Evolutionary conservation across 2,888 invertebrate species (phyloP).

Genomic region (Agrochola lychnidis): DNA sequence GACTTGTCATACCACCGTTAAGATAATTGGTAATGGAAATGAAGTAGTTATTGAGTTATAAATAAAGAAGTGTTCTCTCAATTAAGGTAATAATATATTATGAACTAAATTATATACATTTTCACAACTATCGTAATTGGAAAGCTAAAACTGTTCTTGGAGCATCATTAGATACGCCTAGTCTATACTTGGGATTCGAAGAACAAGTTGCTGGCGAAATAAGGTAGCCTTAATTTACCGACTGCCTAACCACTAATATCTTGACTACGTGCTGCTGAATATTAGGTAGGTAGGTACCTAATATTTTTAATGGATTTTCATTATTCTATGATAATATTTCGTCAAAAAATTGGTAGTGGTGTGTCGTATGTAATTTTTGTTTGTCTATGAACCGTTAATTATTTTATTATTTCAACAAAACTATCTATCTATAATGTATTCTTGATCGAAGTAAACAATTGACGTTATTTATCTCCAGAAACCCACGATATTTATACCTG

Average conservation of each 20-base stretch:
- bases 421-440: neutral
- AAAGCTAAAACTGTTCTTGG: constrained; percentile 53
- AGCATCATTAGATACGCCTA: constrained; percentile 39
- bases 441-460: neutral
- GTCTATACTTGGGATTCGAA: constrained; percentile 34
- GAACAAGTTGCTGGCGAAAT: constrained; percentile 39
- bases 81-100: constrained; percentile 56
- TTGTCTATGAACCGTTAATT: neutral
- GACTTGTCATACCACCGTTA: constrained; percentile 68
- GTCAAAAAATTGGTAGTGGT: neutral
- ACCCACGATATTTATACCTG: neutral
- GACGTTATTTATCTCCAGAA: neutral
- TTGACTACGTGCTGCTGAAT: neutral
- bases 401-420: neutral
- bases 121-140: constrained; percentile 44
- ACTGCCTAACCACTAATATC: neutral
- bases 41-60: constrained; percentile 43
- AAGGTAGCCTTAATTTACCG: constrained; percentile 1
- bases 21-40: constrained; percentile 66
- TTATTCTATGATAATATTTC: neutral
- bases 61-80: constrained; percentile 49
- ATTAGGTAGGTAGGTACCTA: neutral
- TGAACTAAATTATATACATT: constrained; percentile 48
- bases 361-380: neutral
- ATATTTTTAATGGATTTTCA: neutral